Percentiles rank a stretch among this genome's conserved stretches.
These are phyloP conservation scores for Ataeniobius toweri DNA, from an alignment of 2,797 vertebrate genomes.

Conservation along the genomic window DNA sequence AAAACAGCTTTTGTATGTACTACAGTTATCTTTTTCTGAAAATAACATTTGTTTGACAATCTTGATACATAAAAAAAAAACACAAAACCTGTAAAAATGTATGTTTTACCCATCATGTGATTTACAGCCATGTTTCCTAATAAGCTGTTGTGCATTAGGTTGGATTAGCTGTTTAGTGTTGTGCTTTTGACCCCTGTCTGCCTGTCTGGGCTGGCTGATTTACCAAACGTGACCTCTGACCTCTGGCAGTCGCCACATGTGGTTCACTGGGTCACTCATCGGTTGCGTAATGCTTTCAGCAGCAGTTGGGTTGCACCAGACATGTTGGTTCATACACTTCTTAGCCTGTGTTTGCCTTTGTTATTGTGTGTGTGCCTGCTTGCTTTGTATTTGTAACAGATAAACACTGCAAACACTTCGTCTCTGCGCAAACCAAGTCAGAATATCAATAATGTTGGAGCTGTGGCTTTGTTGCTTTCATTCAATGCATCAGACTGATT, in stretches of 20 bases:
- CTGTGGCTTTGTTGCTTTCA: slow-evolving; percentile 43
- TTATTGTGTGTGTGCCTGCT: background rate
- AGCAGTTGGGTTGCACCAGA: slow-evolving; percentile 17
- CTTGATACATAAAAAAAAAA: background rate
- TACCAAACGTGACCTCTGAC: slow-evolving; percentile 61
- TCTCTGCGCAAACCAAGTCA: slow-evolving; percentile 25
- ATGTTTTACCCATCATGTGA: background rate
- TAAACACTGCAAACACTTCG: background rate
- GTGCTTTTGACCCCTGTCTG: slow-evolving; percentile 45
- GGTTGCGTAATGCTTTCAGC: slow-evolving; percentile 59
- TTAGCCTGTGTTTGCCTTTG: background rate
- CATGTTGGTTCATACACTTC: background rate
- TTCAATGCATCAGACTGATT: slow-evolving; percentile 42
- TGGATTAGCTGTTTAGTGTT: slow-evolving; percentile 34
- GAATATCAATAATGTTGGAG: slow-evolving; percentile 37
- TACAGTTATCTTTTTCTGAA: too few species aligned
- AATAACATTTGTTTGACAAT: too few species aligned
- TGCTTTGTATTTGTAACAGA: slow-evolving; percentile 6
- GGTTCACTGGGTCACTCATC: slow-evolving; percentile 69
- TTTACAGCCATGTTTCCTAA: background rate
- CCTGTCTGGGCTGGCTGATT: slow-evolving; percentile 44
- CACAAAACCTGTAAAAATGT: background rate
- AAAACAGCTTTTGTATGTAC: too few species aligned
- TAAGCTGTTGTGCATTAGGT: background rate
- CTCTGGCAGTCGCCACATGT: slow-evolving; percentile 57